phyloP scores from a whole-genome alignment of 2,888 invertebrate genomes.

The Erebia ligea region DNA sequence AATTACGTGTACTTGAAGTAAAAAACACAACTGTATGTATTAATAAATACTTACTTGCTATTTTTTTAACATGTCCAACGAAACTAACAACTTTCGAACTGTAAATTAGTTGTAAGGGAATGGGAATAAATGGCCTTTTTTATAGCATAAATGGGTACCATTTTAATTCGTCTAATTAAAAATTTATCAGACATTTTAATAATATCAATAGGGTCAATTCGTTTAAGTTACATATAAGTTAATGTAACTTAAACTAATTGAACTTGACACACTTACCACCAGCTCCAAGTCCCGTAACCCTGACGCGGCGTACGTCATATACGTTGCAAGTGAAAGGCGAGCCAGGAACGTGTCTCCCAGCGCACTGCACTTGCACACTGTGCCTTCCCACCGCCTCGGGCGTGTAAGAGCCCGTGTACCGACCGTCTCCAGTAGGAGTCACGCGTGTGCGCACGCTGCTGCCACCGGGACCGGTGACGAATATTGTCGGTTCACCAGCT shows the following conservation, averaged over 20 bases:
- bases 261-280: conserved; percentile 57
- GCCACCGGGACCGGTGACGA: conserved; percentile 93
- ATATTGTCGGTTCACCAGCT: conserved; percentile 87
- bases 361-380: conserved; percentile 91
- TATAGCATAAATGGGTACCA: too few relatives aligned
- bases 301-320: conserved; percentile 93
- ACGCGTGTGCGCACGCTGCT: conserved; percentile 89
- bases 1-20: too few relatives aligned
- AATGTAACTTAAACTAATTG: background rate
- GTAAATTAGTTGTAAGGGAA: too few relatives aligned
- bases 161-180: too few relatives aligned
- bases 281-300: conserved; percentile 85
- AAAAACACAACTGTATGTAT: too few relatives aligned
- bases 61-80: too few relatives aligned
- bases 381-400: conserved; percentile 95
- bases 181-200: too few relatives aligned
- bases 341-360: conserved; percentile 93
- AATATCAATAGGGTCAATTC: too few relatives aligned
- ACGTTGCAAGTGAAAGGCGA: conserved; percentile 97
- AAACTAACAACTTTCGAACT: too few relatives aligned
- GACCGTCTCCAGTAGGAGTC: conserved; percentile 84
- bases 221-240: too few relatives aligned
- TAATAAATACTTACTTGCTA: too few relatives aligned
- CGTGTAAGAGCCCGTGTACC: conserved; percentile 90
- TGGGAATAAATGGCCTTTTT: too few relatives aligned